phyloP scores from a whole-genome alignment of 2,888 invertebrate species.

The Morpho helenor region DNA sequence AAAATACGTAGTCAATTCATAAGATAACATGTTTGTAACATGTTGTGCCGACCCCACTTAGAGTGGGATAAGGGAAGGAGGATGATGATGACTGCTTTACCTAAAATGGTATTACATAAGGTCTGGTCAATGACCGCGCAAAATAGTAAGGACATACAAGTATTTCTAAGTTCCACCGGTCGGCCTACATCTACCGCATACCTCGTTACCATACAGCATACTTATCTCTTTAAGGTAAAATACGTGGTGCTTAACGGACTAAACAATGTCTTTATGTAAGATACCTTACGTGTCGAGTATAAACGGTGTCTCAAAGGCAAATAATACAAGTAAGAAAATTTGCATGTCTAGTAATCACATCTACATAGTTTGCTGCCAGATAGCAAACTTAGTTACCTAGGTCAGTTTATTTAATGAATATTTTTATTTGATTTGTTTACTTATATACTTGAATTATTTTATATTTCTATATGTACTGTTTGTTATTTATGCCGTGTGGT shows the following conservation, averaged over 20 bases:
- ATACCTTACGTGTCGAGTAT: conserved; percentile 10
- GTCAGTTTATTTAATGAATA: too few species aligned
- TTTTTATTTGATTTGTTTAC: too few species aligned
- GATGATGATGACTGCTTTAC: conserved; percentile 28
- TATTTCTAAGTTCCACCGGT: conserved; percentile 26
- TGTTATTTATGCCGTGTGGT: too few species aligned
- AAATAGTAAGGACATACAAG: conserved; percentile 26
- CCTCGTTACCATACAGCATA: conserved; percentile 25
- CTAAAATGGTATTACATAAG: conserved; percentile 32
- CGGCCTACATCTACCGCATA: conserved; percentile 32
- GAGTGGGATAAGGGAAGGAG: too few species aligned
- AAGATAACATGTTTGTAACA: too few species aligned
- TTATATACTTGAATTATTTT: too few species aligned
- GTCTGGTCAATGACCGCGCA: conserved; percentile 37
- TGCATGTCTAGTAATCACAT: too few species aligned
- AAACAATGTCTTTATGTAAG: conserved; percentile 7
- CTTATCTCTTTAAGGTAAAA: conserved; percentile 24
- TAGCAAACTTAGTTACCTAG: too few species aligned
- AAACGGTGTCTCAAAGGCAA: neutral
- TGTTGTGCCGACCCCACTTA: too few species aligned
- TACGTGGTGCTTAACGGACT: conserved; percentile 13
- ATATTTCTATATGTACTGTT: too few species aligned
- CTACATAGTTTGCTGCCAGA: too few species aligned
- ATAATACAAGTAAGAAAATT: neutral
- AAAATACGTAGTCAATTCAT: too few species aligned